phyloP scores from a whole-genome alignment of 2,888 invertebrate genomes.

The Drosophila meridionalis region DNA sequence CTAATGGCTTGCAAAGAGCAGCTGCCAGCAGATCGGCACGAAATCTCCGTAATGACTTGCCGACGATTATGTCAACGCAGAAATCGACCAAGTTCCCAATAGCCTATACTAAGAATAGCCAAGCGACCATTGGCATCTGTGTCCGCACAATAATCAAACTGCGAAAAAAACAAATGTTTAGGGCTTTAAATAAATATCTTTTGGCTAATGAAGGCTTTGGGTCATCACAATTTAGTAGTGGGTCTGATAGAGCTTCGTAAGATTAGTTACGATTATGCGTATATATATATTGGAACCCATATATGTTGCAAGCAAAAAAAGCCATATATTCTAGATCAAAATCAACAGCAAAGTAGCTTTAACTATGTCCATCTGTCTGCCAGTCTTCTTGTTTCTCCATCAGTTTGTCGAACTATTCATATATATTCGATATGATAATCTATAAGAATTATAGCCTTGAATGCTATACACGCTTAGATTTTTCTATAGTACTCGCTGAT shows the following conservation, averaged over 20 bases:
- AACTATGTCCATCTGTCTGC: neutral
- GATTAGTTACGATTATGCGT: neutral
- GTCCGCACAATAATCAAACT: neutral
- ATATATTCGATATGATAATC: neutral
- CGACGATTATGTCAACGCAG: slow-evolving; percentile 49
- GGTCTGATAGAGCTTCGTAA: too few species aligned
- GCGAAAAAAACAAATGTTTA: slow-evolving; percentile 5
- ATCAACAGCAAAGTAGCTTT: neutral
- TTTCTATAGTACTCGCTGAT: neutral
- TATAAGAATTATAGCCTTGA: neutral
- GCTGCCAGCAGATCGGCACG: slow-evolving; percentile 29
- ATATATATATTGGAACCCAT: neutral
- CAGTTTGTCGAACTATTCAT: neutral
- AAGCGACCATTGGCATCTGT: neutral
- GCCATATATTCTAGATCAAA: neutral
- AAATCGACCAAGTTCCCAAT: slow-evolving; percentile 4
- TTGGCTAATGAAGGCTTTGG: neutral
- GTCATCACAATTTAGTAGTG: slow-evolving; percentile 14
- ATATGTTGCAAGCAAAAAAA: neutral
- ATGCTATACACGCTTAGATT: neutral
- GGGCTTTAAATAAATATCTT: neutral
- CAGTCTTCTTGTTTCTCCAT: too few species aligned
- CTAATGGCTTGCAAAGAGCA: slow-evolving; percentile 32
- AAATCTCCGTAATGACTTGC: slow-evolving; percentile 11
- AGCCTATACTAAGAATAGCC: slow-evolving; percentile 35